Conservation (phyloP, 2,888 invertebrate genomes). For the Sialis lutaria region DNA sequence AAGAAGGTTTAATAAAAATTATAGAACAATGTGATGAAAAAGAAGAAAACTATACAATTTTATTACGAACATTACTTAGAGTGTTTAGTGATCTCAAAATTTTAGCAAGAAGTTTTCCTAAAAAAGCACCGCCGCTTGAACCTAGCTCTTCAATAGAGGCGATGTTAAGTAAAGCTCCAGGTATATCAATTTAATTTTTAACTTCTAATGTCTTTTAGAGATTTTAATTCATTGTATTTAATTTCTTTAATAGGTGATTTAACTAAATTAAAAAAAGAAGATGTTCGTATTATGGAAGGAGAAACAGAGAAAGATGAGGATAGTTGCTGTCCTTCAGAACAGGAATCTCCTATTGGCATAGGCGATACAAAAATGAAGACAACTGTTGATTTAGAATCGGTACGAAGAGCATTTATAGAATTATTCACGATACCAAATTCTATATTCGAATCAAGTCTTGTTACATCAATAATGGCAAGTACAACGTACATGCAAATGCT, state of each 20-base stretch:
- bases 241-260: constrained; percentile 22
- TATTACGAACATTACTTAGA: constrained; percentile 60
- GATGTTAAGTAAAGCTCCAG: constrained; percentile 33
- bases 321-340: constrained; percentile 30
- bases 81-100: constrained; percentile 55
- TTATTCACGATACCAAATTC: constrained; percentile 23
- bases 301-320: constrained; percentile 83
- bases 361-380: constrained; percentile 14
- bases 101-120: constrained; percentile 55
- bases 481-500: constrained; percentile 58
- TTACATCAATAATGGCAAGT: constrained; percentile 54
- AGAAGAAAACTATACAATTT: constrained; percentile 45
- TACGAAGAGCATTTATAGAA: constrained; percentile 46
- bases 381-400: constrained; percentile 48
- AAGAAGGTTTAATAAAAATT: constrained; percentile 54
- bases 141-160: constrained; percentile 30
- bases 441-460: constrained; percentile 40
- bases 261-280: constrained; percentile 46
- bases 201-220: not conserved
- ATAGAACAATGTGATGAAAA: constrained; percentile 48
- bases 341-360: constrained; percentile 10
- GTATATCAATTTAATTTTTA: constrained; percentile 6
- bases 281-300: constrained; percentile 50
- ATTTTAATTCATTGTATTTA: no score
- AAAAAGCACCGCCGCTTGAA: constrained; percentile 22